These are phyloP conservation scores for Gymnogyps californianus DNA, from an alignment of 2,113 vertebrate genomes.

Conservation along the genomic window DNA sequence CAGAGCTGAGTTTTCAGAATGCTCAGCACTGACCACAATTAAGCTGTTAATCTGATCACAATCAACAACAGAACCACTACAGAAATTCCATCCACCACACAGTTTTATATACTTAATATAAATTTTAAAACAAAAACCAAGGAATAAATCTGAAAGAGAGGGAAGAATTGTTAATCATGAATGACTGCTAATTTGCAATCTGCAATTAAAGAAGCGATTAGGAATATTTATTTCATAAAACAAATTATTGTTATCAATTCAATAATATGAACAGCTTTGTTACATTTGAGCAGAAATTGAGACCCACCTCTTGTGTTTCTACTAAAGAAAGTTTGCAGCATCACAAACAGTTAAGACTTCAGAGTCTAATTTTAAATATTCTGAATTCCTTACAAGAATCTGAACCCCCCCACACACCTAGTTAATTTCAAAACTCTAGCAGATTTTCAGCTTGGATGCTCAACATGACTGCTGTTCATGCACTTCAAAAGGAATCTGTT, in stretches of 20 bases:
- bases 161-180: background rate
- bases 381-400: background rate
- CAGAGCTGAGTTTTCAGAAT: background rate
- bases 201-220: background rate
- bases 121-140: background rate
- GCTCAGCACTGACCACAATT: background rate
- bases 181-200: background rate
- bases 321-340: background rate
- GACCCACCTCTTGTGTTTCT: background rate
- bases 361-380: background rate
- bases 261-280: background rate
- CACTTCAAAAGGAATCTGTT: background rate
- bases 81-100: background rate
- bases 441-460: background rate
- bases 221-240: background rate
- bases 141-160: background rate
- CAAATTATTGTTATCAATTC: background rate
- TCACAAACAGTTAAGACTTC: background rate
- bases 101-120: background rate
- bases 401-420: background rate
- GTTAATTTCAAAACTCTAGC: background rate
- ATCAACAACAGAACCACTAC: background rate
- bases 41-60: background rate
- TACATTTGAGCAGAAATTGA: background rate
- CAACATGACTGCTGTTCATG: background rate